Conservation (phyloP, 2,888 invertebrate species). For the Bugula neritina region DNA sequence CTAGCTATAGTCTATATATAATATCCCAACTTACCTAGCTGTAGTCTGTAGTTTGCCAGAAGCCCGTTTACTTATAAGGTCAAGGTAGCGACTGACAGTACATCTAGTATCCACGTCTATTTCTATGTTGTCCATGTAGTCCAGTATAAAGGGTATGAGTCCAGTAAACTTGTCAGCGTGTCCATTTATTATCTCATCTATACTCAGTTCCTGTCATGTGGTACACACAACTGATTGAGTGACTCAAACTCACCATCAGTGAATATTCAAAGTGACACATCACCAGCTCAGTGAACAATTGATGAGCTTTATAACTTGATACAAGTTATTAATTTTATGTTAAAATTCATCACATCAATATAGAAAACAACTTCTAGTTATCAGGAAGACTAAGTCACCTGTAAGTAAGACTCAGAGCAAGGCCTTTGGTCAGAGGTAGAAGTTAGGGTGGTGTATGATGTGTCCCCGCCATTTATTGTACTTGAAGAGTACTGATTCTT, state of each 20-base stretch:
- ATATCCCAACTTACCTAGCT: conserved; percentile 4
- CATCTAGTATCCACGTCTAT: conserved; percentile 97
- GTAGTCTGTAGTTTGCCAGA: conserved; percentile 43
- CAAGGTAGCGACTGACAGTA: conserved; percentile 90
- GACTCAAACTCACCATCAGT: not conserved
- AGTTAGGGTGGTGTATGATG: not conserved
- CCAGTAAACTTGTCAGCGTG: conserved; percentile 74
- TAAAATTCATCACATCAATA: no score
- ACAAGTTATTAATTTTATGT: not conserved
- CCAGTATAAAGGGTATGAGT: conserved; percentile 84
- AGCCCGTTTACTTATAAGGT: conserved; percentile 67
- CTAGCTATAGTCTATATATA: not conserved
- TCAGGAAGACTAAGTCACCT: no score
- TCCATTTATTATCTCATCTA: conserved; percentile 94
- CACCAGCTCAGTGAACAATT: no score
- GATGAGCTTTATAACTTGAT: not conserved
- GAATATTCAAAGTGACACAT: no score
- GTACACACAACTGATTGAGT: not conserved
- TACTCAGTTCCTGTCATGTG: conserved; percentile 60
- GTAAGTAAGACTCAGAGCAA: not conserved
- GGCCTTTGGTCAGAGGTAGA: not conserved
- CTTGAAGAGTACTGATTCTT: not conserved
- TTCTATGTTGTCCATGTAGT: conserved; percentile 88
- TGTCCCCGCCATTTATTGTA: not conserved
- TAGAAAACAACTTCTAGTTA: not conserved